Conservation (phyloP, 2,113 vertebrate genomes). For the Myotis lucifugus region DNA sequence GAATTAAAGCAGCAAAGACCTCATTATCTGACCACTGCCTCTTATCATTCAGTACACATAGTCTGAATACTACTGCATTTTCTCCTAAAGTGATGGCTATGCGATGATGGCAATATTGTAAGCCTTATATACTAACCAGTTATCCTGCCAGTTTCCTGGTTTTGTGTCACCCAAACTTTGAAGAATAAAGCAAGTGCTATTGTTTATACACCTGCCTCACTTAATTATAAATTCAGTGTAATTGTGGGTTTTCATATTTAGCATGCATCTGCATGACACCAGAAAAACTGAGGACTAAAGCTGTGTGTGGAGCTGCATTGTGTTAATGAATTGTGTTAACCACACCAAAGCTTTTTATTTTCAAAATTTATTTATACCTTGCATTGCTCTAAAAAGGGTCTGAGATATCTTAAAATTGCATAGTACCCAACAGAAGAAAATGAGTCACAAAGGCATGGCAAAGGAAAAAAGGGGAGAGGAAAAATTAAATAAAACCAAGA, state of each 20-base stretch:
- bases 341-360: slow-evolving; percentile 41
- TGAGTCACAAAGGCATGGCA: slow-evolving; percentile 44
- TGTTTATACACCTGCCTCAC: neutral
- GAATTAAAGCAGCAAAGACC: neutral
- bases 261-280: neutral
- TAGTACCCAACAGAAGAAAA: slow-evolving; percentile 50
- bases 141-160: neutral
- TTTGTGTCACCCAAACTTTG: neutral
- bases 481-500: neutral
- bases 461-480: neutral
- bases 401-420: slow-evolving; percentile 59
- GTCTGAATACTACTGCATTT: neutral
- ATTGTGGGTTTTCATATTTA: slow-evolving; percentile 39
- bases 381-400: slow-evolving; percentile 46
- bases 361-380: slow-evolving; percentile 64
- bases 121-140: neutral
- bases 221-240: slow-evolving; percentile 45
- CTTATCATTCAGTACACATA: neutral
- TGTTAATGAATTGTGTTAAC: slow-evolving; percentile 49
- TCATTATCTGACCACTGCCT: neutral
- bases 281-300: slow-evolving; percentile 43
- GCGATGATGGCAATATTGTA: neutral
- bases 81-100: neutral
- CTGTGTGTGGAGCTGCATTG: neutral
- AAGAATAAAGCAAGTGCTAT: slow-evolving; percentile 6